phyloP scores from a whole-genome alignment of 2,888 invertebrate species.

The Axea sp. region DNA sequence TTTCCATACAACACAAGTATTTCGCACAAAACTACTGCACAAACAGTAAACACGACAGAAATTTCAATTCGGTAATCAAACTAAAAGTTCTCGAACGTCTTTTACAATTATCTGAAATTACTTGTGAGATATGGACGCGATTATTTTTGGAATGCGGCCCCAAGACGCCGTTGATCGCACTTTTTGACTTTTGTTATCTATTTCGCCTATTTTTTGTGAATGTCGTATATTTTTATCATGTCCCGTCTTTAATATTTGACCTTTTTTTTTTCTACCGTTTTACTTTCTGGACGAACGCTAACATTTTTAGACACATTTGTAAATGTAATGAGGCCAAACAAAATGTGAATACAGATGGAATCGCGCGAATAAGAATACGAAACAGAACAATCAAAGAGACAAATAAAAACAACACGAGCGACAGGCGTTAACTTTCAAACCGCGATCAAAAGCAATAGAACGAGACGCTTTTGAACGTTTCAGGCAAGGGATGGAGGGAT shows the following conservation, averaged over 20 bases:
- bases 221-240: conserved; percentile 62
- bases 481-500: conserved; percentile 79
- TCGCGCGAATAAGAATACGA: conserved; percentile 13
- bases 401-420: conserved; percentile 48
- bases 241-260: conserved; percentile 57
- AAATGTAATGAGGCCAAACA: conserved; percentile 55
- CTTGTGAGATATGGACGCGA: conserved; percentile 61
- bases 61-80: neutral
- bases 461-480: conserved; percentile 76
- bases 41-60: conserved; percentile 20
- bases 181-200: conserved; percentile 71
- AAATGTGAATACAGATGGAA: conserved; percentile 63
- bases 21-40: conserved; percentile 26
- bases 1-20: conserved; percentile 61
- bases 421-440: conserved; percentile 49
- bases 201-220: conserved; percentile 68
- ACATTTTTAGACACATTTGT: conserved; percentile 31
- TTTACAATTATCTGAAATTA: conserved; percentile 17
- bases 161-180: conserved; percentile 71
- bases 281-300: conserved; percentile 31
- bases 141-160: conserved; percentile 67
- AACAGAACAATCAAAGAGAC: conserved; percentile 40
- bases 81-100: neutral
- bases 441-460: conserved; percentile 67
- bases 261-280: conserved; percentile 36